phyloP scores from a whole-genome alignment of 2,113 vertebrate genomes.

The Ursus arctos region DNA sequence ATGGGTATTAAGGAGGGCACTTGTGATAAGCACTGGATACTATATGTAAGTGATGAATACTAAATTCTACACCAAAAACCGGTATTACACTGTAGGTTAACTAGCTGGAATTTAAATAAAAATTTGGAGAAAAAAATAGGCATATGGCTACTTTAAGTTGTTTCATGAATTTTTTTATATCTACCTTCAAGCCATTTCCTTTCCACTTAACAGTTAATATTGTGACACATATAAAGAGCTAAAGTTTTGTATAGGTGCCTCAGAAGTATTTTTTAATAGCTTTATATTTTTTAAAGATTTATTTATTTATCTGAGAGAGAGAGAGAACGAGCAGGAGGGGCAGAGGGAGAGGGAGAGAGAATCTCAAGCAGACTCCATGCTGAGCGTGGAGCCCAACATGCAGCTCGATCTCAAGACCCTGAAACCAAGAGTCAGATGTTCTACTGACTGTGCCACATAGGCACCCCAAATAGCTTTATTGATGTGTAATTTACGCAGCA shows the following conservation, averaged over 20 bases:
- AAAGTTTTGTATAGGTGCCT: background rate
- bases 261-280: background rate
- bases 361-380: background rate
- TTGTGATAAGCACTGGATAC: background rate
- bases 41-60: background rate
- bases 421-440: background rate
- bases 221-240: background rate
- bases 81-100: background rate
- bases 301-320: background rate
- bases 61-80: background rate
- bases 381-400: background rate
- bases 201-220: background rate
- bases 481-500: background rate
- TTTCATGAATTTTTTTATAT: background rate
- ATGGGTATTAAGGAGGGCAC: background rate
- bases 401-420: background rate
- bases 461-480: background rate
- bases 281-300: background rate
- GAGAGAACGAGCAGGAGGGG: background rate
- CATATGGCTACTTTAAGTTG: constrained; percentile 21
- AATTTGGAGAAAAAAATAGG: background rate
- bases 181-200: background rate
- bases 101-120: background rate
- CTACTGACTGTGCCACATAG: background rate
- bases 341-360: background rate